These are phyloP conservation scores for Drosophila repletoides DNA, from an alignment of 1,140 invertebrate species.

Conservation along the genomic window DNA sequence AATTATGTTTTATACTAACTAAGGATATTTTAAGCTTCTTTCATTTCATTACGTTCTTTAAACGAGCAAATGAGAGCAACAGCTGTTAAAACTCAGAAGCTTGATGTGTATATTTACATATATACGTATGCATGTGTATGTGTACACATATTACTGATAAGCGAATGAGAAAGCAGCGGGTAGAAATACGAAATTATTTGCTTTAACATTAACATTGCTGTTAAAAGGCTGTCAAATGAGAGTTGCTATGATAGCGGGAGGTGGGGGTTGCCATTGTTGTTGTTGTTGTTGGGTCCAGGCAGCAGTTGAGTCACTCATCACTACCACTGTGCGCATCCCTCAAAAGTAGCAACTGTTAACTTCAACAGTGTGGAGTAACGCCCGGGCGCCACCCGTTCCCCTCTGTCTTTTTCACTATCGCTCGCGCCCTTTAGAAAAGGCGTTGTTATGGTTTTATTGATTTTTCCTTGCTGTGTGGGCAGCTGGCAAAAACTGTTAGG, in stretches of 20 bases:
- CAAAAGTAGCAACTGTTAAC: conserved; percentile 26
- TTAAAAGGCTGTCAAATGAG: background rate
- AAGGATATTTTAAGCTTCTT: no score
- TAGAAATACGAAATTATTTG: background rate
- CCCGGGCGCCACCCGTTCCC: conserved; percentile 23
- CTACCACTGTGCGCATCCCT: background rate
- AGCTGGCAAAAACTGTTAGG: background rate
- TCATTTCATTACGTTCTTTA: no score
- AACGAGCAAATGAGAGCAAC: conserved; percentile 29
- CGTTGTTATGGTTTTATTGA: conserved; percentile 76
- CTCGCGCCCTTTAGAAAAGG: no score
- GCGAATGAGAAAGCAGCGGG: background rate
- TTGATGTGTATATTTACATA: background rate
- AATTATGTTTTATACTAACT: no score
- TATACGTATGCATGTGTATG: background rate
- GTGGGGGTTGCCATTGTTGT: no score
- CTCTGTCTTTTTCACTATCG: background rate
- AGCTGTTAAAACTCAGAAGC: conserved; percentile 46
- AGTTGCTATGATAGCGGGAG: background rate
- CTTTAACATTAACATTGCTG: background rate
- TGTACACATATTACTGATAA: conserved; percentile 17
- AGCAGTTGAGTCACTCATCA: conserved; percentile 41
- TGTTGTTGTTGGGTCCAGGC: conserved; percentile 3
- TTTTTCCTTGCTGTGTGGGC: conserved; percentile 55
- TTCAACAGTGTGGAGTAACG: conserved; percentile 44